phyloP scores from a whole-genome alignment of 2,888 invertebrate species.

The Microplitis manilae region DNA sequence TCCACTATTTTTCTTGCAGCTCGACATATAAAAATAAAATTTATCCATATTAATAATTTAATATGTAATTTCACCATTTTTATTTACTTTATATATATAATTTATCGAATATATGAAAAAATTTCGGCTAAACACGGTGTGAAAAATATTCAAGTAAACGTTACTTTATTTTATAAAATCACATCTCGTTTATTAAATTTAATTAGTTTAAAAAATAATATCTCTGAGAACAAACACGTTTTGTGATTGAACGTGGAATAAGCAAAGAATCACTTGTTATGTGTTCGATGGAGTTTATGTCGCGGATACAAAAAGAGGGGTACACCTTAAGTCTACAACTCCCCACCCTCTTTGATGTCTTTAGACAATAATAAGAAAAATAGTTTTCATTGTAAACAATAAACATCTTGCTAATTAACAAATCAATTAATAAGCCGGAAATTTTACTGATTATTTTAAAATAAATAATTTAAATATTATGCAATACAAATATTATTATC shows the following conservation, averaged over 20 bases:
- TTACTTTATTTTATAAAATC: background rate
- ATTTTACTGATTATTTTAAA: background rate
- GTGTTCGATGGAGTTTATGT: conserved; percentile 15
- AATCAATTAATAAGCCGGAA: background rate
- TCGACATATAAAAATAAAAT: conserved; percentile 30
- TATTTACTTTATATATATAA: background rate
- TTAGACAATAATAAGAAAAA: conserved; percentile 4
- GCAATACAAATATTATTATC: too few relatives aligned
- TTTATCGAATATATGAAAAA: background rate
- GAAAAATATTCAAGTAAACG: background rate
- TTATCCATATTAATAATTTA: conserved; percentile 22
- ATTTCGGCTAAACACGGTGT: background rate
- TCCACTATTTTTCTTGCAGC: conserved; percentile 57
- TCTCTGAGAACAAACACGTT: conserved; percentile 6
- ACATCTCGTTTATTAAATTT: background rate
- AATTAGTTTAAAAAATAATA: background rate
- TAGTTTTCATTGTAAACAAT: background rate
- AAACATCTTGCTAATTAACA: background rate
- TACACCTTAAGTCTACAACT: background rate
- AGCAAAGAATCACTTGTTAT: conserved; percentile 10
- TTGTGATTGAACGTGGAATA: conserved; percentile 12
- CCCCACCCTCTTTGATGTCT: background rate
- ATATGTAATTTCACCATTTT: background rate
- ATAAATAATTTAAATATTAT: background rate
- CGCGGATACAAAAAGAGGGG: conserved; percentile 12